Percentiles rank a stretch among this genome's conserved stretches.
Conservation (phyloP, 2,888 invertebrate genomes). For the Eilema caniola region DNA sequence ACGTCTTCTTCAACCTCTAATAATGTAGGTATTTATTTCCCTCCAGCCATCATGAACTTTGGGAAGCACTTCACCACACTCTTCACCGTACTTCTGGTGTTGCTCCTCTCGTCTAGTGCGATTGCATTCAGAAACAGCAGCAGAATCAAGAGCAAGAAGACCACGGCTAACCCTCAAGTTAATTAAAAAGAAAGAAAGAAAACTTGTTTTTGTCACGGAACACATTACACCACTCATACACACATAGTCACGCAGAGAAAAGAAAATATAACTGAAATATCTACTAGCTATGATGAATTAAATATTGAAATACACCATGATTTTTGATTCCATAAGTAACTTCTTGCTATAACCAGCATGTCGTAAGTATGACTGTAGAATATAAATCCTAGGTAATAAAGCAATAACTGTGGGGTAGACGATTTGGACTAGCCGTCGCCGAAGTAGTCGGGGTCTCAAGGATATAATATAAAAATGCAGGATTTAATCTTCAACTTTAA, state of each 20-base stretch:
- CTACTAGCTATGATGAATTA: no score
- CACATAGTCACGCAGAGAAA: no score
- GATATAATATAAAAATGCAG: not conserved
- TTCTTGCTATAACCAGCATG: no score
- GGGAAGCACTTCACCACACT: conserved; percentile 29
- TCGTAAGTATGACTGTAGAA: no score
- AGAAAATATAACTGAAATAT: no score
- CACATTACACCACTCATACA: no score
- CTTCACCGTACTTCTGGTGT: conserved; percentile 29
- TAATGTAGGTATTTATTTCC: no score
- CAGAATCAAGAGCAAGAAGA: conserved; percentile 36
- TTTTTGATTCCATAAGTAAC: not conserved
- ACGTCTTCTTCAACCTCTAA: no score
- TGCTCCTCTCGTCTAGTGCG: conserved; percentile 33
- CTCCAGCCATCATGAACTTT: conserved; percentile 27
- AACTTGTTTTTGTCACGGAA: not conserved
- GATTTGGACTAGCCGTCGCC: no score
- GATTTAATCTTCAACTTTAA: not conserved
- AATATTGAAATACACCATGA: not conserved
- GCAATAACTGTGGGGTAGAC: no score
- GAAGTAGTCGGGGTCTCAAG: no score
- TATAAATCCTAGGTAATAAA: no score
- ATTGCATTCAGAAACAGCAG: conserved; percentile 47
- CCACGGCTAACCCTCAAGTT: not conserved
- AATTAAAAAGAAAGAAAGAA: not conserved